These are phyloP conservation scores for Capreolus pygargus DNA, from an alignment of 2,113 vertebrate species.

Conservation along the genomic window DNA sequence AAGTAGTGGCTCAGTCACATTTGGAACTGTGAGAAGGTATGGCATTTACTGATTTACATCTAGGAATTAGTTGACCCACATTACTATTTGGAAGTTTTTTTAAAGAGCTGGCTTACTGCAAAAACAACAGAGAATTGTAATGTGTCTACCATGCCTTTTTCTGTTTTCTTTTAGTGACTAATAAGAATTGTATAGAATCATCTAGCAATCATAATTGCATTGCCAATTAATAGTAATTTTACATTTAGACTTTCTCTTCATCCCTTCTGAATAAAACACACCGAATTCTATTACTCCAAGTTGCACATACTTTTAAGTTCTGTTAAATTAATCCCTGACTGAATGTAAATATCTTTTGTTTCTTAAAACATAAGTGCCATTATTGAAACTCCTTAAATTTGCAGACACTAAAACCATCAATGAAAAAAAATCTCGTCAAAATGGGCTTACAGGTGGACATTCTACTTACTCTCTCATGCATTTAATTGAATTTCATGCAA, in stretches of 20 bases:
- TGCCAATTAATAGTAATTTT: not conserved
- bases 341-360: conserved; percentile 60
- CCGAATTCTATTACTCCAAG: not conserved
- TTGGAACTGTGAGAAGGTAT: not conserved
- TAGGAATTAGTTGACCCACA: not conserved
- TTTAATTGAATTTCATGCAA: conserved; percentile 74
- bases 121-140: not conserved
- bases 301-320: not conserved
- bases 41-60: not conserved
- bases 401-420: conserved; percentile 51
- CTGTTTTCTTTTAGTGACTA: not conserved
- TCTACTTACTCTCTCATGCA: conserved; percentile 71
- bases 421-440: conserved; percentile 69
- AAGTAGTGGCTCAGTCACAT: not conserved
- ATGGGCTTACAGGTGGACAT: conserved; percentile 77
- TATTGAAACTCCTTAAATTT: conserved; percentile 62
- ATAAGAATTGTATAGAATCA: not conserved
- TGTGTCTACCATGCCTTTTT: not conserved
- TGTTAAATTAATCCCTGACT: conserved; percentile 13
- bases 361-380: conserved; percentile 31
- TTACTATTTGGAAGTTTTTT: not conserved
- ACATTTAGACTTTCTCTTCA: not conserved
- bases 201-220: not conserved
- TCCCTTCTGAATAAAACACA: not conserved
- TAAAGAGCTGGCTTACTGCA: not conserved